Evolutionary conservation across 2,797 vertebrate species (phyloP).

Genomic region (Rhynchonycteris naso): DNA sequence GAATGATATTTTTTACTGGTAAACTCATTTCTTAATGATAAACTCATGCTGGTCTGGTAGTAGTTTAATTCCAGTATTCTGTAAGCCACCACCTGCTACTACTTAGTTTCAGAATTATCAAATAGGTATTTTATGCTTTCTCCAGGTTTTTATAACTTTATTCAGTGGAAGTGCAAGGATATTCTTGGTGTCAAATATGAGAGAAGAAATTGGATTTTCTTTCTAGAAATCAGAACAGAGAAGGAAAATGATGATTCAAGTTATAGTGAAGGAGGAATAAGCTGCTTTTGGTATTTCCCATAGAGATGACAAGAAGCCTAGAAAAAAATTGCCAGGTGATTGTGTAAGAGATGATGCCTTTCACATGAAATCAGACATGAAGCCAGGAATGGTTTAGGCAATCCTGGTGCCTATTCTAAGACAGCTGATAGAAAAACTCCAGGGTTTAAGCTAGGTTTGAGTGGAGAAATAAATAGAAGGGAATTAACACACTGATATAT

Average conservation of each 20-base stretch:
- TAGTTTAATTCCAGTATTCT: neutral
- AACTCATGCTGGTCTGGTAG: neutral
- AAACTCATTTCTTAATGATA: neutral
- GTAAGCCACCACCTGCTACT: neutral
- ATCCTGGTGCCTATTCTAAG: neutral
- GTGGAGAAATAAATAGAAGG: neutral
- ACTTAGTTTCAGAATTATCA: neutral
- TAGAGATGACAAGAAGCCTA: neutral
- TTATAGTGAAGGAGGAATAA: neutral
- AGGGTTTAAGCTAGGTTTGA: neutral
- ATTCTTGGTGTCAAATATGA: neutral
- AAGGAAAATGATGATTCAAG: neutral
- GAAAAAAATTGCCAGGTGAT: neutral
- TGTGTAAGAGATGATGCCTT: neutral
- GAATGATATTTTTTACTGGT: neutral
- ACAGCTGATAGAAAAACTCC: neutral
- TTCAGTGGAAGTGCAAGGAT: neutral
- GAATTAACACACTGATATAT: neutral
- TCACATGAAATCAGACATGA: neutral
- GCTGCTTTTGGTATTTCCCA: neutral
- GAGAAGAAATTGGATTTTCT: neutral
- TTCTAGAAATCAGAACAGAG: neutral
- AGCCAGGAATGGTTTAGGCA: neutral
- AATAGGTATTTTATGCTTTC: neutral
- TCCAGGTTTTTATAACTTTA: neutral